phyloP scores from a whole-genome alignment of 2,797 vertebrate genomes.

The Hydrocynus forskahlii region DNA sequence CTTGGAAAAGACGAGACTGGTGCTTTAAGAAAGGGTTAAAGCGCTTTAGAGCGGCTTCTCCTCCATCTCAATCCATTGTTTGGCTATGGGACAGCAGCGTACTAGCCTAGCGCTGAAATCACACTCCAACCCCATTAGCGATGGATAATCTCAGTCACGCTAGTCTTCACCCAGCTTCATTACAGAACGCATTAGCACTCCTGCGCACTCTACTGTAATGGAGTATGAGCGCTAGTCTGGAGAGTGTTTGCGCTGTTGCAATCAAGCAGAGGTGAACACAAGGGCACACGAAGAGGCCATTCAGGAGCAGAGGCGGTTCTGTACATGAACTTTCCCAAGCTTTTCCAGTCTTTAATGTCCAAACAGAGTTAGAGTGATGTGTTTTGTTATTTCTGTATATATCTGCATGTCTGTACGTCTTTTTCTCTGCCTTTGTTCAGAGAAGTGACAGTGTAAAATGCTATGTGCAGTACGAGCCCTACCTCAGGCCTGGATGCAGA shows the following conservation, averaged over 20 bases:
- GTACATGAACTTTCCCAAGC: neutral
- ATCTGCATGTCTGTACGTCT: neutral
- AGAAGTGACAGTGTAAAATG: neutral
- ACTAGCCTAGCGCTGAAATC: slow-evolving; percentile 44
- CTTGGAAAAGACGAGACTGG: slow-evolving; percentile 23
- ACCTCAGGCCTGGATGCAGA: slow-evolving; percentile 2
- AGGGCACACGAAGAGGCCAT: slow-evolving; percentile 18
- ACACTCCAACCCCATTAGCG: slow-evolving; percentile 51
- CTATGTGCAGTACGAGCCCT: neutral
- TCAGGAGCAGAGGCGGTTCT: neutral
- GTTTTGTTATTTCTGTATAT: neutral
- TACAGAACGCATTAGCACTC: slow-evolving; percentile 49
- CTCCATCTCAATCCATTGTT: slow-evolving; percentile 20
- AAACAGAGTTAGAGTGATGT: neutral
- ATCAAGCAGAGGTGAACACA: slow-evolving; percentile 41
- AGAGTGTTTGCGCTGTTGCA: slow-evolving; percentile 27
- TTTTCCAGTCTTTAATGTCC: neutral
- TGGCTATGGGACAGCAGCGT: slow-evolving; percentile 36
- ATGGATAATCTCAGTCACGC: slow-evolving; percentile 56
- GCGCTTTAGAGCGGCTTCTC: slow-evolving; percentile 10
- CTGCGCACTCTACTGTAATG: slow-evolving; percentile 25
- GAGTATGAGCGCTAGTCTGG: slow-evolving; percentile 37
- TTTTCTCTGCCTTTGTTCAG: neutral
- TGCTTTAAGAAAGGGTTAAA: slow-evolving; percentile 42
- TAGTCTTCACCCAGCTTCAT: slow-evolving; percentile 45